Percentiles rank a stretch among this genome's conserved stretches.
phyloP scores from a whole-genome alignment of 2,797 vertebrate species.

The Chelidonichthys spinosus region DNA sequence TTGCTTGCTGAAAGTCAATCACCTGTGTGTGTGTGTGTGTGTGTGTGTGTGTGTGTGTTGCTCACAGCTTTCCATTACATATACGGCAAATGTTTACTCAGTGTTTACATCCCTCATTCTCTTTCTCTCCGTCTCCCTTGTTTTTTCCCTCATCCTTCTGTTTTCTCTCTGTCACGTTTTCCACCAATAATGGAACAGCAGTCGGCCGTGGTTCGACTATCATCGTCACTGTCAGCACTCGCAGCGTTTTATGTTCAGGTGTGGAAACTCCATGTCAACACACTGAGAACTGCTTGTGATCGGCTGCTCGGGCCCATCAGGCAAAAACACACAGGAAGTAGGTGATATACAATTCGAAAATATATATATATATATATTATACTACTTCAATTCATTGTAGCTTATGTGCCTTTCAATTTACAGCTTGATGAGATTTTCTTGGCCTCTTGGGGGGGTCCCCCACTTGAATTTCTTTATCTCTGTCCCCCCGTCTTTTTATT shows the following conservation, averaged over 20 bases:
- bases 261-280: conserved; percentile 16
- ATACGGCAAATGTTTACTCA: conserved; percentile 48
- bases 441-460: background rate
- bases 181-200: conserved; percentile 10
- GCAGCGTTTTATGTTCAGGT: background rate
- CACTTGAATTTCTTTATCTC: background rate
- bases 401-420: conserved; percentile 4
- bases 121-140: conserved; percentile 12
- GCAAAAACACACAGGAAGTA: conserved; percentile 10
- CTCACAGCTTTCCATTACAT: conserved; percentile 46
- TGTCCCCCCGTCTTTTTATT: conserved; percentile 13
- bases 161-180: conserved; percentile 18
- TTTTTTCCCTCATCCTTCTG: conserved; percentile 3
- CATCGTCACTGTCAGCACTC: conserved; percentile 6
- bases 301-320: background rate
- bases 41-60: conserved; percentile 22
- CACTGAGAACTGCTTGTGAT: background rate
- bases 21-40: conserved; percentile 26
- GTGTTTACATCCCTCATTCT: conserved; percentile 40
- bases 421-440: background rate
- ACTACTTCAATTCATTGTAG: background rate
- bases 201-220: conserved; percentile 3
- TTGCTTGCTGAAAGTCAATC: conserved; percentile 31
- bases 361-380: no score
- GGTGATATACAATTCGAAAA: conserved; percentile 17